Conservation (phyloP, 2,113 vertebrate species). For the Tetrao urogallus region DNA sequence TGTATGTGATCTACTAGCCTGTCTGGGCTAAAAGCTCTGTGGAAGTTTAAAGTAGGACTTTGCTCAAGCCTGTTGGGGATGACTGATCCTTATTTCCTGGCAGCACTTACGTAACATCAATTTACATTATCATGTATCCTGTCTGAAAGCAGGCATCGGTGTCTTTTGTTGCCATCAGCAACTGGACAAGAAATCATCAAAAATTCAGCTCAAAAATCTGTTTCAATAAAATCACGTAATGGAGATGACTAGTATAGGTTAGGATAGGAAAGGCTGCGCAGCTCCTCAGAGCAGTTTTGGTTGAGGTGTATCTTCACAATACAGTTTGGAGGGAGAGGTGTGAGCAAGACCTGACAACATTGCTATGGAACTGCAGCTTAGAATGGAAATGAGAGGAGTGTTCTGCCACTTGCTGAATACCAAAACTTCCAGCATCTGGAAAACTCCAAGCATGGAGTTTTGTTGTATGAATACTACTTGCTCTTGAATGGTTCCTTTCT, state of each 20-base stretch:
- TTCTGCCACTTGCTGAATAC: not conserved
- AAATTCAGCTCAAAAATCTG: not conserved
- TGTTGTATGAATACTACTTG: not conserved
- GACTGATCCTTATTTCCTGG: conserved; percentile 26
- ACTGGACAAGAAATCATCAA: not conserved
- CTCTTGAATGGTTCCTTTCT: not conserved
- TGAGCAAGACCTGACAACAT: not conserved
- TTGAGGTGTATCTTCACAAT: not conserved
- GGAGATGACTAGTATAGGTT: rapidly evolving
- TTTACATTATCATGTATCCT: not conserved
- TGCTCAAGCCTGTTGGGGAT: not conserved
- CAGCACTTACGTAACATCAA: not conserved
- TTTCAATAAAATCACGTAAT: not conserved
- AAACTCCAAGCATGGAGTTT: not conserved
- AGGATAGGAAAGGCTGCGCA: not conserved
- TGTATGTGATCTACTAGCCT: conserved; percentile 24
- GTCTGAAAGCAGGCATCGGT: not conserved
- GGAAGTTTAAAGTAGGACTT: conserved; percentile 15
- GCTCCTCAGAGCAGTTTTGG: not conserved
- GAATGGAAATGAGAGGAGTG: not conserved
- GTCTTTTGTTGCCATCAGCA: not conserved
- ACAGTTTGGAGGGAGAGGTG: not conserved
- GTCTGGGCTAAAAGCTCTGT: conserved; percentile 20
- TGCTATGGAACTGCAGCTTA: not conserved
- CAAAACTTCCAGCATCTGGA: not conserved